These are phyloP conservation scores for Actias luna DNA, from an alignment of 2,888 invertebrate species.

Conservation along the genomic window DNA sequence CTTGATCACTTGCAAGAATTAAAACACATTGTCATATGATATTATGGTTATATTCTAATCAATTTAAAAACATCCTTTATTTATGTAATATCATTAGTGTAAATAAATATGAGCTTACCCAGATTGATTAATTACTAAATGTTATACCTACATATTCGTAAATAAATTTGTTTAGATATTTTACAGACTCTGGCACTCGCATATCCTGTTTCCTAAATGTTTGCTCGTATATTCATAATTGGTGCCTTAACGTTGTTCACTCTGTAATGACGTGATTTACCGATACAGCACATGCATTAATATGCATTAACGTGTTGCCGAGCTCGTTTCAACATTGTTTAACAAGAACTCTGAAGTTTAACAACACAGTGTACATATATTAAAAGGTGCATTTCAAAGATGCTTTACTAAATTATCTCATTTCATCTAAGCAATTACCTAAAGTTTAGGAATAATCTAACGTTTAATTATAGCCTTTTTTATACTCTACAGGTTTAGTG, in stretches of 20 bases:
- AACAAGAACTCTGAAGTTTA: slow-evolving; percentile 13
- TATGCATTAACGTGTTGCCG: slow-evolving; percentile 28
- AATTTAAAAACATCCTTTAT: too few relatives aligned
- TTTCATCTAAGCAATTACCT: not conserved
- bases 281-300: slow-evolving; percentile 29
- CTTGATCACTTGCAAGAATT: too few relatives aligned
- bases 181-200: slow-evolving; percentile 28
- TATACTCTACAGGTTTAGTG: too few relatives aligned
- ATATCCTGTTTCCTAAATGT: slow-evolving; percentile 42
- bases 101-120: not conserved
- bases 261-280: slow-evolving; percentile 36
- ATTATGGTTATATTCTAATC: too few relatives aligned
- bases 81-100: too few relatives aligned
- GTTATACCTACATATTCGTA: not conserved
- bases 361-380: slow-evolving; percentile 8
- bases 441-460: not conserved
- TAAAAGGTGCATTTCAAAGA: slow-evolving; percentile 24
- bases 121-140: not conserved
- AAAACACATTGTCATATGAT: too few relatives aligned
- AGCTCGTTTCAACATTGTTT: slow-evolving; percentile 9
- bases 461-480: too few relatives aligned
- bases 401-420: not conserved
- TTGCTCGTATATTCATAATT: slow-evolving; percentile 42
- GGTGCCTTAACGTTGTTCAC: slow-evolving; percentile 32
- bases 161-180: slow-evolving; percentile 33